Base-by-base conservation (phyloP, 2,888 invertebrate genomes). In the Aspidiotus rigidus region DNA sequence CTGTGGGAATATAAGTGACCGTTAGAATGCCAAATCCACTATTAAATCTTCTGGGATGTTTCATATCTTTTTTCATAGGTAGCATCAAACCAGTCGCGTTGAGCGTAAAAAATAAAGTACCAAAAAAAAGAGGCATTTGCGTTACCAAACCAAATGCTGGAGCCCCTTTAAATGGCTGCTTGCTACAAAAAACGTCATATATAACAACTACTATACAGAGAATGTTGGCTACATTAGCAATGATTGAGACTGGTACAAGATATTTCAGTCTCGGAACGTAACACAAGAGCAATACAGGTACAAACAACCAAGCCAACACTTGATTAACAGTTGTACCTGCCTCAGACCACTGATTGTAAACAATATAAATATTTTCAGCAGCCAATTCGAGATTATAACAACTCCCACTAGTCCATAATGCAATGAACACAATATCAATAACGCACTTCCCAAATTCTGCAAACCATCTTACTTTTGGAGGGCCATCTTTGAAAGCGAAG, bases 41-140 rank as follows among this genome's bases (percentile, higher is more conserved):
- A 2, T 86, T 86, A 78, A 96, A 95, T 59, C 84, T 82, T 74
- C 84, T 84, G 0, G 94, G 94, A 0, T 85, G 85, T 77, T 88
- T 89, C 95, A 97, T 96, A 77, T 93, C 91, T 77, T 95, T 95
- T 78, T 96, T 94, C 74, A 97, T 77, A 0, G 97, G 94, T 76
- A 95, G 81, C 49, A 67, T 1, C 13, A 90, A 89, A 64, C 89
- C 90, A 73, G 96, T 94, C 67, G 95, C 95, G 82, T 98, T 97
- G 74, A 97, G 84, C 0, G 97, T 93, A 78, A 95, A 98, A 64
- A 98, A 82, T 0, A 94, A 95, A 0, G 95, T 96, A 54, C 97
- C 96, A 77, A 98, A 94, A 80, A 92, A 98, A 1, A 97, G 81
- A 0, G 97, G 96, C 75, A 93, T 88, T 69, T 86, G 83, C 42